Base-by-base conservation (phyloP, 2,888 invertebrate species). In the Xanthia icteritia region DNA sequence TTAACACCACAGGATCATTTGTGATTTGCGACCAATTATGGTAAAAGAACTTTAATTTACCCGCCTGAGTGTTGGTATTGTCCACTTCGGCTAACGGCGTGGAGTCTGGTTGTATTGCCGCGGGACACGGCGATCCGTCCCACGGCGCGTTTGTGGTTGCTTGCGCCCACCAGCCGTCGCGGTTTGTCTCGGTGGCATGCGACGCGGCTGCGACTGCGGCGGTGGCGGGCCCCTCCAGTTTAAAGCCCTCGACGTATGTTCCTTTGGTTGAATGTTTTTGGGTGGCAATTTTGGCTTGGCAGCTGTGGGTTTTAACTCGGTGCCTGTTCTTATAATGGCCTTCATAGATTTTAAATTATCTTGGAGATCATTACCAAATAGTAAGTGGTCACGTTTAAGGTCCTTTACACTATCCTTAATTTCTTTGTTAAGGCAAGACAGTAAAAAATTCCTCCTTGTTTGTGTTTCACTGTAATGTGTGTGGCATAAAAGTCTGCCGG, bases 261-360 rank as follows among this genome's bases (percentile, higher is more conserved):
- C 58, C 31, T 48, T 73, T 36, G 17, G 36, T 17, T 73, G 45
- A 2, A 31, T 8, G 31, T 66, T 73, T 23, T 60, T 66, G n/a
- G 58, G 23, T 48, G 73, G n/a, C 58, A 58, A 13, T 58, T 48
- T 73, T 0, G 45, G 66, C n/a, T 73, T 73, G 20, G 20, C 27
- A 48, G 36, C 42, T 45, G 56, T 45, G 27, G n/a, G 58, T 58
- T 58, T 58, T 27, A 73, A n/a, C 27, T 73, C 72, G 4, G 72
- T 54, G 54, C 64, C 72, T 64, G 72, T 31, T 58, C n/a, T 54
- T 58, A 66, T 65, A n/a, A 73, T 58, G 6, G 65, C 65, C 36
- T 73, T 66, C 56, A 73, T 66, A 11, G 73, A 73, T 66, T 58
- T 73, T n/a, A n/a, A n/a, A n/a, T n/a, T n/a, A n/a, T n/a, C n/a